These are phyloP conservation scores for Aspidoscelis tigris DNA, from an alignment of 2,113 vertebrate genomes.

Conservation along the genomic window DNA sequence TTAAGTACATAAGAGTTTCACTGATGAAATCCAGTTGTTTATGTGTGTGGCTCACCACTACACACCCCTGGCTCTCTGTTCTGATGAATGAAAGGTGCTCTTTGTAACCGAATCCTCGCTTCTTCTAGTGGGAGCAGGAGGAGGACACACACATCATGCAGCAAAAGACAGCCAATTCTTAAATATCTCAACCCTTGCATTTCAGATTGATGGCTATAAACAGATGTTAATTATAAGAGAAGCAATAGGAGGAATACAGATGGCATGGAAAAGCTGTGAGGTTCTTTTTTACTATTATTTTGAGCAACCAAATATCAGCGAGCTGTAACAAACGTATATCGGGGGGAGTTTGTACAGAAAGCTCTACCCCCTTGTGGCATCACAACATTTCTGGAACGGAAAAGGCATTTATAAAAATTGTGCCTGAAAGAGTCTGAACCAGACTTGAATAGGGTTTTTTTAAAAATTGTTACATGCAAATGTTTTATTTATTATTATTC, in stretches of 20 bases:
- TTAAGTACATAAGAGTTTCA: constrained; percentile 43
- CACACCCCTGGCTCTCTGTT: constrained; percentile 71
- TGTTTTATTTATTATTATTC: no score
- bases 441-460: background rate
- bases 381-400: constrained; percentile 65
- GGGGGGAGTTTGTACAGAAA: constrained; percentile 67
- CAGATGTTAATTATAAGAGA: constrained; percentile 74
- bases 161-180: constrained; percentile 58
- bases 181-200: constrained; percentile 51
- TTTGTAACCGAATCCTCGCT: constrained; percentile 77
- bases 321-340: constrained; percentile 1
- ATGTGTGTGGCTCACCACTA: constrained; percentile 50
- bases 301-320: constrained; percentile 39
- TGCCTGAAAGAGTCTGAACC: constrained; percentile 48
- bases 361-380: constrained; percentile 81
- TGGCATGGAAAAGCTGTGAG: constrained; percentile 61
- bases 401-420: constrained; percentile 45
- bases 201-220: constrained; percentile 67
- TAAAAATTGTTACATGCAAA: no score
- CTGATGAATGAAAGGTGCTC: constrained; percentile 77
- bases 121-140: constrained; percentile 8
- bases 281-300: constrained; percentile 28
- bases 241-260: constrained; percentile 64
- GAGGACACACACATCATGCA: constrained; percentile 8
- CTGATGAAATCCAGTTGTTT: constrained; percentile 78